Base-by-base conservation (phyloP, 2,113 vertebrate species). In the Bombycilla garrulus region DNA sequence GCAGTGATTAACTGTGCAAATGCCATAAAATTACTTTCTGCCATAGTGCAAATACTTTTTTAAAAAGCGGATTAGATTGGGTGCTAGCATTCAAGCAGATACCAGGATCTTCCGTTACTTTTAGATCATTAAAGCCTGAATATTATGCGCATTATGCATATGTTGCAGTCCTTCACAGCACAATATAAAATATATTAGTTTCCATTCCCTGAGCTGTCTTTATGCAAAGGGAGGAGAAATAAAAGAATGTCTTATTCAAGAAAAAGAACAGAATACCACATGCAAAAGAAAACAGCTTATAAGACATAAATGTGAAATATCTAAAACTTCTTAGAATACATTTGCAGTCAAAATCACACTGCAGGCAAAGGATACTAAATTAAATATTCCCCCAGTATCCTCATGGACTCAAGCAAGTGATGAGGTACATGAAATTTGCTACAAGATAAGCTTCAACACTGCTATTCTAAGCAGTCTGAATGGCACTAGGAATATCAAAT, bases 221-320 rank as follows among this genome's bases (percentile, higher is more conserved):
- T 36, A 74, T 48, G 50, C 40, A 86, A 65, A 61, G 8, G 5
- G 8, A 23, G 4, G 6, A 60, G 31, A 91, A 65, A 61, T 51
- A 7, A 42, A 79, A 77, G 38, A 36, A 53, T 42, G 23, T 57
- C 83, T 92, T 82, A 71, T 71, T 93, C 31, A 67, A 76, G 57
- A n/a, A 47, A 86, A 86, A 84, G n/a, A 48, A 1, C 19, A 71
- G 20, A 81, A 56, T 20, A 72, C 4, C 3, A 1, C 31, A 77
- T 33, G n/a, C 65, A 51, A 78, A 94, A 73, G 44, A 64, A 86
- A 94, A 81, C 42, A 86, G 47, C 45, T 95, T 82, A 92, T 48
- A 65, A 76, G 58, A 50, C 25, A 21, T 40, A 81, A 84, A 77
- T 56, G 84, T 40, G 86, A 95, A 94, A 96, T 89, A 96, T 16